Percentiles rank a stretch among this genome's conserved stretches.
phyloP scores from a whole-genome alignment of 1,140 invertebrate species.

The Diploscapter pachys region DNA sequence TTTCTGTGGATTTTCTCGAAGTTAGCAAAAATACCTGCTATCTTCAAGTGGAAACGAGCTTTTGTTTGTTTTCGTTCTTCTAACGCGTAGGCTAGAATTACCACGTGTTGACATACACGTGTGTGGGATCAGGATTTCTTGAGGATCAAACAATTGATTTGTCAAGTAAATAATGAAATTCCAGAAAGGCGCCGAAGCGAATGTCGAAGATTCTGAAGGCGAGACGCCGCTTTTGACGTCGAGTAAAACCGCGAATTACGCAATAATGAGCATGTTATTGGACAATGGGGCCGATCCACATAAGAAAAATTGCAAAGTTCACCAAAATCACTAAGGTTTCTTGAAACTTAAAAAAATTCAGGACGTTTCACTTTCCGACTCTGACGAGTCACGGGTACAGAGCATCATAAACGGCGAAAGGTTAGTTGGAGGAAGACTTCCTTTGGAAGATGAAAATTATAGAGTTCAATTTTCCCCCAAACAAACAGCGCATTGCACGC shows the following conservation, averaged over 20 bases:
- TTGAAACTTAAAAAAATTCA: neutral
- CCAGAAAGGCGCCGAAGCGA: constrained; percentile 19
- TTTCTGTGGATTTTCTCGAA: neutral
- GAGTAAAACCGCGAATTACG: constrained; percentile 20
- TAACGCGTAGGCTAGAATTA: too few relatives aligned
- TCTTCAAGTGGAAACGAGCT: too few relatives aligned
- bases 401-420: constrained; percentile 19
- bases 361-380: constrained; percentile 8
- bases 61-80: too few relatives aligned
- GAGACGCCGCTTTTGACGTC: constrained; percentile 20
- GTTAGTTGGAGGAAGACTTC: neutral
- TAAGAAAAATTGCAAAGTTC: constrained; percentile 11
- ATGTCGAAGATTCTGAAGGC: constrained; percentile 26
- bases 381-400: constrained; percentile 5
- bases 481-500: neutral
- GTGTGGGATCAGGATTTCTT: neutral
- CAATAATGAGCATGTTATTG: constrained; percentile 21
- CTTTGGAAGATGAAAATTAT: too few relatives aligned
- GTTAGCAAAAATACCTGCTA: too few relatives aligned
- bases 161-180: neutral
- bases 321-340: too few relatives aligned
- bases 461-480: neutral
- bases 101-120: too few relatives aligned
- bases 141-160: neutral
- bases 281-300: constrained; percentile 30